Conservation (phyloP, 2,888 invertebrate species). For the Acanthococcus lagerstroemiae region DNA sequence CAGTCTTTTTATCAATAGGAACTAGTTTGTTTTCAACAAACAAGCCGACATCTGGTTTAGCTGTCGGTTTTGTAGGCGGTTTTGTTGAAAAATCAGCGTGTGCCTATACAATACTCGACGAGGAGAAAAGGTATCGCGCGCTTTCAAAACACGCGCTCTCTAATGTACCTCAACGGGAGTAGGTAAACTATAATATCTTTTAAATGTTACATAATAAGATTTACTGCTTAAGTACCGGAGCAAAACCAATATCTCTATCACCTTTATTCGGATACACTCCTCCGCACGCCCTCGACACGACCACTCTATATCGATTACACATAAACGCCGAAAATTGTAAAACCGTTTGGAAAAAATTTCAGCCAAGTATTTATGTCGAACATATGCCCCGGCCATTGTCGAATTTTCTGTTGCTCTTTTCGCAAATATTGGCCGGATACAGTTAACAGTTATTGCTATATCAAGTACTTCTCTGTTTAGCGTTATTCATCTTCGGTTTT, state of each 20-base stretch:
- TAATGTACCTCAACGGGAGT: not conserved
- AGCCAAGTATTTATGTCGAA: too few relatives aligned
- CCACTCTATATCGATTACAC: too few relatives aligned
- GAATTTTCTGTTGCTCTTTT: too few relatives aligned
- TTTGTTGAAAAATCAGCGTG: conserved; percentile 28
- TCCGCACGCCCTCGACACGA: too few relatives aligned
- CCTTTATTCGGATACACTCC: conserved; percentile 13
- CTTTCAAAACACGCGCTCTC: not conserved
- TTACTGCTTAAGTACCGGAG: conserved; percentile 28
- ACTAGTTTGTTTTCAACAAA: conserved; percentile 21
- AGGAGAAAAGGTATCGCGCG: not conserved
- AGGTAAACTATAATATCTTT: conserved; percentile 1
- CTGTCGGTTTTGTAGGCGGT: conserved; percentile 26
- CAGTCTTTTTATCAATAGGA: not conserved
- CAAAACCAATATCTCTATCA: conserved; percentile 29
- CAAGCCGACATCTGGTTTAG: conserved; percentile 24
- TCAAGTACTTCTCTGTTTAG: too few relatives aligned
- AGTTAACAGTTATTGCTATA: too few relatives aligned
- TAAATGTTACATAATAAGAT: conserved; percentile 21
- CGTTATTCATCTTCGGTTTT: too few relatives aligned
- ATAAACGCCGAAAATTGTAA: too few relatives aligned
- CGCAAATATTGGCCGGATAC: too few relatives aligned
- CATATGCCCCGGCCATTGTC: too few relatives aligned
- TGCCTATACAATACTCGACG: conserved; percentile 10
- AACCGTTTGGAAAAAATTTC: too few relatives aligned